Percentiles rank a stretch among this genome's conserved stretches.
phyloP scores from a whole-genome alignment of 2,888 invertebrate genomes.

The Cantharis rustica region DNA sequence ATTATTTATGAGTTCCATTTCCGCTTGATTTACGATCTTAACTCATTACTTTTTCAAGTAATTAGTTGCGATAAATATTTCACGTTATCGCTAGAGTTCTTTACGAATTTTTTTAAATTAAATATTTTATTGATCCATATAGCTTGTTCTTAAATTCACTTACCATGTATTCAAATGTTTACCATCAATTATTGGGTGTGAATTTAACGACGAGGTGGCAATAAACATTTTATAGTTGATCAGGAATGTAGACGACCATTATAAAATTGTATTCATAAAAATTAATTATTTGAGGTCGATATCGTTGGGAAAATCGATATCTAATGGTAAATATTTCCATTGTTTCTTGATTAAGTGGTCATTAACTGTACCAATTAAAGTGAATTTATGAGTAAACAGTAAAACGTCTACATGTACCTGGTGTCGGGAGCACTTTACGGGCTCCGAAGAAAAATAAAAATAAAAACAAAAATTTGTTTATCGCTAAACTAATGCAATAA shows the following conservation, averaged over 20 bases:
- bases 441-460: too few species aligned
- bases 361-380: background rate
- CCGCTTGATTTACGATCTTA: slow-evolving; percentile 27
- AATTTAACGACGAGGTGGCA: background rate
- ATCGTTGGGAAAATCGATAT: background rate
- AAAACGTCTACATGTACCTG: background rate
- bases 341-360: background rate
- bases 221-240: background rate
- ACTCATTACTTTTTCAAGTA: slow-evolving; percentile 1
- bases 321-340: background rate
- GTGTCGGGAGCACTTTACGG: background rate
- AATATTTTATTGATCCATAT: background rate
- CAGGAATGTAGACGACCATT: background rate
- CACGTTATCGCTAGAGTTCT: background rate
- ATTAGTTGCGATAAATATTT: slow-evolving; percentile 2
- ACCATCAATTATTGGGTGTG: background rate
- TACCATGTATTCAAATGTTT: background rate
- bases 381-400: background rate
- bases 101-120: background rate
- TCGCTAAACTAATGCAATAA: background rate
- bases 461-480: background rate
- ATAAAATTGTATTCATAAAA: background rate
- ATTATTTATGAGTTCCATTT: slow-evolving; percentile 29
- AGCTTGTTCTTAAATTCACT: background rate
- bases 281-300: background rate